phyloP scores from a whole-genome alignment of 1,140 invertebrate species.

The Tenebrio molitor region DNA sequence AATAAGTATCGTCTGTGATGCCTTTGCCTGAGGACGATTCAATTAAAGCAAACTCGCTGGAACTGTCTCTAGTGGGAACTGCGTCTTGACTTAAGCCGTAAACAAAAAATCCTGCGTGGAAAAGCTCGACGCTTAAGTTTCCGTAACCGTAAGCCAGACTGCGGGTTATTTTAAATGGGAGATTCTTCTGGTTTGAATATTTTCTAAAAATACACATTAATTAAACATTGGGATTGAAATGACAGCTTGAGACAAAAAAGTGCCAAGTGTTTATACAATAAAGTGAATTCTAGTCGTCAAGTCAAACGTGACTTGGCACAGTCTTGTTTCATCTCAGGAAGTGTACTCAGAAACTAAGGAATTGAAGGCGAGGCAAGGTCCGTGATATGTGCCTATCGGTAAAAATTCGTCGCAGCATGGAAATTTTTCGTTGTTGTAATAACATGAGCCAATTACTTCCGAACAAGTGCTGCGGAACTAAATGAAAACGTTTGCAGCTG shows the following conservation, averaged over 20 bases:
- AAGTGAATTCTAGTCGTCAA: too few species aligned
- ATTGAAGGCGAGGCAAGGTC: conserved; percentile 21
- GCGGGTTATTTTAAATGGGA: conserved; percentile 11
- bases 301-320: too few species aligned
- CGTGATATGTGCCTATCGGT: neutral
- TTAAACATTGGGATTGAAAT: too few species aligned
- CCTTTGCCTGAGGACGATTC: neutral
- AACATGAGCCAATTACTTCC: conserved; percentile 29
- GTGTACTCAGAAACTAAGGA: conserved; percentile 6
- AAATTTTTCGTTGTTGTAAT: conserved; percentile 33
- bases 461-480: conserved; percentile 25
- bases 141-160: conserved; percentile 1
- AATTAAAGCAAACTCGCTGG: neutral
- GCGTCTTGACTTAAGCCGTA: conserved; percentile 27
- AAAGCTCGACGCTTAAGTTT: conserved; percentile 11
- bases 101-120: neutral
- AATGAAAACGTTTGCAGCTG: neutral
- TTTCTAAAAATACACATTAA: neutral
- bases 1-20: neutral
- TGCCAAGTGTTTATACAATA: too few species aligned
- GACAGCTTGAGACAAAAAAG: too few species aligned
- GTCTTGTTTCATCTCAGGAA: too few species aligned
- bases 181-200: neutral
- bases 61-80: conserved; percentile 11
- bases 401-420: conserved; percentile 22